phyloP scores from a whole-genome alignment of 2,888 invertebrate species.

The Ypsolopha sequella region DNA sequence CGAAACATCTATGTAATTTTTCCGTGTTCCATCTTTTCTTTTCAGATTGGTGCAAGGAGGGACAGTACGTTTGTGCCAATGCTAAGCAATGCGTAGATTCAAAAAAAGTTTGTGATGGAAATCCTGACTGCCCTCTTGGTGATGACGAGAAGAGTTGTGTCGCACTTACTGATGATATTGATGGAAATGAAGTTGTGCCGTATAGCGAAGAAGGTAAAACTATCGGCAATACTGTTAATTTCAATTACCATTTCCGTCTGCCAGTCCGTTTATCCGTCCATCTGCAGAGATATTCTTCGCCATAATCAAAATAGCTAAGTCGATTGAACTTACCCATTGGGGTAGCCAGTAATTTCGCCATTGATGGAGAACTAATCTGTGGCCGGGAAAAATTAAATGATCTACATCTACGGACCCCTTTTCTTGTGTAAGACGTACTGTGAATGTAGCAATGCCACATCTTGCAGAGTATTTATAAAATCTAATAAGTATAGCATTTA shows the following conservation, averaged over 20 bases:
- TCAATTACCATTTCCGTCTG: background rate
- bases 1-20: background rate
- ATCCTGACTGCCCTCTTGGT: slow-evolving; percentile 77
- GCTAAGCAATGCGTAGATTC: slow-evolving; percentile 77
- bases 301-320: too few relatives aligned
- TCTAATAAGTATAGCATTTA: background rate
- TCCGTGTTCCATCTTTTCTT: slow-evolving; percentile 16
- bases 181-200: slow-evolving; percentile 69
- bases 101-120: slow-evolving; percentile 77
- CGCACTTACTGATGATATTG: slow-evolving; percentile 68
- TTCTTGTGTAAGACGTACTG: too few relatives aligned
- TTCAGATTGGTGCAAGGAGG: slow-evolving; percentile 80
- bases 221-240: too few relatives aligned
- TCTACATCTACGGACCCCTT: too few relatives aligned
- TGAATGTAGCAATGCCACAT: too few relatives aligned
- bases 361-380: too few relatives aligned
- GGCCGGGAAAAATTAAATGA: too few relatives aligned
- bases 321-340: too few relatives aligned
- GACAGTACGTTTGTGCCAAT: slow-evolving; percentile 81
- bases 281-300: too few relatives aligned
- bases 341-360: too few relatives aligned
- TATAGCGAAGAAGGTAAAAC: slow-evolving; percentile 73
- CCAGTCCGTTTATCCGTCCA: background rate
- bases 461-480: background rate
- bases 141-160: slow-evolving; percentile 85